Evolutionary conservation across 2,113 vertebrate genomes (phyloP).

Genomic region (Butastur rufipennis): DNA sequence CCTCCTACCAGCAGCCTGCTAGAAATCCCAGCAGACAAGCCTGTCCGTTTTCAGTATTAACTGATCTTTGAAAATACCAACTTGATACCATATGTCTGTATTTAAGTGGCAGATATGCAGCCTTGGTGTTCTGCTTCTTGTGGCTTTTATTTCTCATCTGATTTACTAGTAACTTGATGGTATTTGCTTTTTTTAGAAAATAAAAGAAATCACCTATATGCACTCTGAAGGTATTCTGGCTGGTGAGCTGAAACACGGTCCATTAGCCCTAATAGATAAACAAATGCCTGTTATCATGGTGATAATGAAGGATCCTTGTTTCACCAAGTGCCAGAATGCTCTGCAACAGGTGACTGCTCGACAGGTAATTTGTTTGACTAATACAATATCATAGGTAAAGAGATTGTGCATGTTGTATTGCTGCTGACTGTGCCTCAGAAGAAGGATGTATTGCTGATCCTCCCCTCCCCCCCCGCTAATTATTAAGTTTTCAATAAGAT

Average conservation of each 20-base stretch:
- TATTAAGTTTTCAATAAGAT: neutral
- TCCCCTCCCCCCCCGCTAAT: neutral
- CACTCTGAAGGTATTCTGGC: slow-evolving; percentile 96
- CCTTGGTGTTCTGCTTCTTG: neutral
- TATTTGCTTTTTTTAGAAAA: slow-evolving; percentile 80
- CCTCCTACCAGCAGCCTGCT: neutral
- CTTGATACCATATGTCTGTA: neutral
- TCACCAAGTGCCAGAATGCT: slow-evolving; percentile 93
- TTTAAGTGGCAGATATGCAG: neutral
- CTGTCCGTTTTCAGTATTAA: neutral
- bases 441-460: neutral
- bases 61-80: neutral
- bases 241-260: slow-evolving; percentile 94
- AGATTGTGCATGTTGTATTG: neutral
- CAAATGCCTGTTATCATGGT: slow-evolving; percentile 98
- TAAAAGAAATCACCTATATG: slow-evolving; percentile 99
- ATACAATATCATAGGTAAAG: neutral
- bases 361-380: slow-evolving; percentile 74
- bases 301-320: slow-evolving; percentile 92
- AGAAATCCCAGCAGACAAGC: neutral
- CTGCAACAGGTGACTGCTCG: slow-evolving; percentile 92
- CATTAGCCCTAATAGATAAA: slow-evolving; percentile 90
- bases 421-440: neutral
- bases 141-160: neutral
- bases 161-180: neutral